Evolutionary conservation across 2,888 invertebrate species (phyloP), one percentile per base, ranked within the genome.

Genomic region (Nyleta sp.): DNA sequence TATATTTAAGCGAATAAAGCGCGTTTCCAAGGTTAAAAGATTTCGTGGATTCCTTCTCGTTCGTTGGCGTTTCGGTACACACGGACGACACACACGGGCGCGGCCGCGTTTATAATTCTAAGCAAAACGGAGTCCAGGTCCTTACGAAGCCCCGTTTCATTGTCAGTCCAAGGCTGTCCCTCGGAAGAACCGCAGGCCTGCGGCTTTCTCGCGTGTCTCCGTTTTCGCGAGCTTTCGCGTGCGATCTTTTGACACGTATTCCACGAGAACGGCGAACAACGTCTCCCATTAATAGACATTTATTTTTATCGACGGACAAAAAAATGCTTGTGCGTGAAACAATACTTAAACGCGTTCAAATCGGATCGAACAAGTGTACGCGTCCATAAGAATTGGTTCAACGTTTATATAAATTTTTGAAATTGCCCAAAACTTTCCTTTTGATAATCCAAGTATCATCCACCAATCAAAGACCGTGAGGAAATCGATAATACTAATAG

Each of bases 61-160:
- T 67, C 65, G 59, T 65, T 55, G 48, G 50, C 62, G 55, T 65
- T 64, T 65, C 35, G 62, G 59, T 67, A 67, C 62, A 55, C 62
- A 60, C 75, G 40, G 20, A 59, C 62, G 28, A 67, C n/a, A 68
- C 68, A 76, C 76, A 59, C 67, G 57, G 42, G 50, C 70, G 70
- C 68, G 55, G 46, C 35, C 48, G 50, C 70, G 76, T 59, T 76
- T 76, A 76, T 76, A 76, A 76, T 76, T 76, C 76, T 76, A 76
- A 76, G 76, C 76, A 76, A 68, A 76, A 68, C 57, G 31, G 64
- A 76, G 62, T 64, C 62, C 75, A 76, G 70, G 64, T 70, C 75
- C 75, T 76, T 70, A 68, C 68, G 57, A 70, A 76, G 64, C 68
- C 44, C 38, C 57, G 64, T 70, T 76, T 76, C 75, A 76, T 76